These are phyloP conservation scores for Polietes domitor DNA, from an alignment of 2,888 invertebrate genomes.

Conservation along the genomic window DNA sequence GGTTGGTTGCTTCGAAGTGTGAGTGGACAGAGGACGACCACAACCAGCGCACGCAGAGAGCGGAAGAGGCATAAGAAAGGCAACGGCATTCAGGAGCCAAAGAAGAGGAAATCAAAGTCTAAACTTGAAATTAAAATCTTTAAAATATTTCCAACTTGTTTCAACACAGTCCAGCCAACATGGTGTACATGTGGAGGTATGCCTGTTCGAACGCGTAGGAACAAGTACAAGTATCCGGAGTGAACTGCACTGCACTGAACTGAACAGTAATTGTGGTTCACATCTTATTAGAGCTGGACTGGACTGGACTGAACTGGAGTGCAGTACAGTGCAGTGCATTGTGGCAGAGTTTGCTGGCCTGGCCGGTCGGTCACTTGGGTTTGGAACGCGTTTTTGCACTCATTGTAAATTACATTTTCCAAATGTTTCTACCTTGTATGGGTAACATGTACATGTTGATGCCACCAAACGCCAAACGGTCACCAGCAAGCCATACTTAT, in stretches of 20 bases:
- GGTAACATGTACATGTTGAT: conserved; percentile 46
- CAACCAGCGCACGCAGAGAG: background rate
- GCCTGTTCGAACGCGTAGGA: background rate
- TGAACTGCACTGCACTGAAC: background rate
- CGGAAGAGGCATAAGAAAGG: conserved; percentile 69
- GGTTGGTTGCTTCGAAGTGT: background rate
- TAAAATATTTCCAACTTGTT: conserved; percentile 64
- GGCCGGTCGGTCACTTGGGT: conserved; percentile 38
- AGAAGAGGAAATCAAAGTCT: conserved; percentile 65
- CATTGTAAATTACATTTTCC: conserved; percentile 78
- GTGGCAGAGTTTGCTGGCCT: conserved; percentile 11
- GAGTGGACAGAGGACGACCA: background rate
- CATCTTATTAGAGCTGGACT: conserved; percentile 14
- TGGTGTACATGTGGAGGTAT: background rate
- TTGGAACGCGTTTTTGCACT: conserved; percentile 69
- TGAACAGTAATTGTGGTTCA: conserved; percentile 27
- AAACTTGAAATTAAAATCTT: conserved; percentile 73
- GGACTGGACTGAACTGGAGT: background rate
- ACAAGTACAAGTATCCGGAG: conserved; percentile 20
- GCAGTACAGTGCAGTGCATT: background rate
- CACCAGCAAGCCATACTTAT: conserved; percentile 23
- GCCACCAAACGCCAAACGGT: conserved; percentile 46
- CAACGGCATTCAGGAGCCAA: conserved; percentile 41
- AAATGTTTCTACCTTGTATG: conserved; percentile 76
- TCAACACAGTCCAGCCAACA: conserved; percentile 23